phyloP scores from a whole-genome alignment of 2,113 vertebrate genomes.

The Tetrax tetrax region DNA sequence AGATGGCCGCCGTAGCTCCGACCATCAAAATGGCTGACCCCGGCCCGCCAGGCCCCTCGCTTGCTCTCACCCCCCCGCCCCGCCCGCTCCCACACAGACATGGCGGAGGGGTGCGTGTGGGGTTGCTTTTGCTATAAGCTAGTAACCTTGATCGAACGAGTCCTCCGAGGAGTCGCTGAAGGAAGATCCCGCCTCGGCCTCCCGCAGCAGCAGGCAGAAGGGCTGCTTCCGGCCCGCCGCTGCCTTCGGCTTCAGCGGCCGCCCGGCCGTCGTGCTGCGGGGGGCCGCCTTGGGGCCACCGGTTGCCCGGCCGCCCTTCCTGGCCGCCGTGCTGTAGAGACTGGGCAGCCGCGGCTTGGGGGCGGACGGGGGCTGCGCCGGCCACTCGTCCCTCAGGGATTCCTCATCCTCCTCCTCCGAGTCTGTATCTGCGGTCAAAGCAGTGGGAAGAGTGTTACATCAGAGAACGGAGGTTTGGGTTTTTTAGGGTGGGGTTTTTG shows the following conservation, averaged over 20 bases:
- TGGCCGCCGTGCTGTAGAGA: constrained; percentile 74
- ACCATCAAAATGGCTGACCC: constrained; percentile 71
- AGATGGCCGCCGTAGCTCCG: constrained; percentile 73
- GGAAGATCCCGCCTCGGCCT: constrained; percentile 85
- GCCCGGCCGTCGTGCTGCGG: constrained; percentile 49
- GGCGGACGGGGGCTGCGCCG: constrained; percentile 74
- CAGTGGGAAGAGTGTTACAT: constrained; percentile 56
- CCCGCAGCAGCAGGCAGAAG: constrained; percentile 91
- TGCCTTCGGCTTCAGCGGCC: constrained; percentile 78
- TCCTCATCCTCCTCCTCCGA: constrained; percentile 91
- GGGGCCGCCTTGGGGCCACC: constrained; percentile 58
- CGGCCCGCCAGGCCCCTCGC: constrained; percentile 14
- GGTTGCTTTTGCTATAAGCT: constrained; percentile 77
- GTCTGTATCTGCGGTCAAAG: constrained; percentile 90
- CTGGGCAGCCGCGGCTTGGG: constrained; percentile 71
- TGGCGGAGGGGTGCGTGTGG: neutral
- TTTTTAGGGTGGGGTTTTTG: neutral
- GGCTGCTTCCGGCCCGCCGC: constrained; percentile 88
- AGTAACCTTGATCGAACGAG: constrained; percentile 99
- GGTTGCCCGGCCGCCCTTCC: constrained; percentile 72
- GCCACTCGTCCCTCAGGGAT: constrained; percentile 86
- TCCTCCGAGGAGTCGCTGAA: constrained; percentile 92
- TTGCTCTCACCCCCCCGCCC: neutral
- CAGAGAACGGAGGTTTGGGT: neutral
- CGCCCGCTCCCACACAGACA: constrained; percentile 1